These are phyloP conservation scores for Dynastes grantii DNA, from an alignment of 2,888 invertebrate species.

Conservation along the genomic window DNA sequence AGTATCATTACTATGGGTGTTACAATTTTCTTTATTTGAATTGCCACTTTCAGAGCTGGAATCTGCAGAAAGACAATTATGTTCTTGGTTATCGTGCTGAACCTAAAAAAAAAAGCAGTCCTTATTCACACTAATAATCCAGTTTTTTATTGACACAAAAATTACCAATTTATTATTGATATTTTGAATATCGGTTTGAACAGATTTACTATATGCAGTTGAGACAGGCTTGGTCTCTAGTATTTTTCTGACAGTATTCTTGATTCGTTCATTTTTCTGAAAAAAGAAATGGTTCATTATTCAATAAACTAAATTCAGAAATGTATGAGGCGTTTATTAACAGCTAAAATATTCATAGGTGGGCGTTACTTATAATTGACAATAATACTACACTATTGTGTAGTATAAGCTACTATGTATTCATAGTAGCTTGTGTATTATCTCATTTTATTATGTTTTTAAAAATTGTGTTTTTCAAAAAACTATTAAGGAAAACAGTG, in stretches of 20 bases:
- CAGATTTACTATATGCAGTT: slow-evolving; percentile 61
- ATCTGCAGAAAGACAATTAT: slow-evolving; percentile 61
- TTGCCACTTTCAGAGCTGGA: slow-evolving; percentile 59
- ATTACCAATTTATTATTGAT: slow-evolving; percentile 67
- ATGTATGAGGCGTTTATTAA: background rate
- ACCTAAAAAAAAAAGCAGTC: slow-evolving; percentile 57
- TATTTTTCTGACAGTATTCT: slow-evolving; percentile 58
- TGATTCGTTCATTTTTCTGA: slow-evolving; percentile 63
- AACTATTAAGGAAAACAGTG: no score
- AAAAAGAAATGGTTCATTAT: slow-evolving; percentile 51
- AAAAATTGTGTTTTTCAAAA: no score
- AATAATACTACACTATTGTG: no score
- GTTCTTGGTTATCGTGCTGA: slow-evolving; percentile 63
- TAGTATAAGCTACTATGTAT: no score
- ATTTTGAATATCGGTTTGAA: slow-evolving; percentile 69
- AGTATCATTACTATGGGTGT: slow-evolving; percentile 61
- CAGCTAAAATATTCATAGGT: background rate
- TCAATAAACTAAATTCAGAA: background rate
- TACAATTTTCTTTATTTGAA: slow-evolving; percentile 55
- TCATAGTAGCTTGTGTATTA: no score
- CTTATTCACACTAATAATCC: background rate
- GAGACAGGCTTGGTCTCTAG: slow-evolving; percentile 55
- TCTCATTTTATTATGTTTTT: no score
- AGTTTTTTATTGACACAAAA: slow-evolving; percentile 50
- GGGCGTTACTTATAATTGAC: background rate